Base-by-base conservation (phyloP, 92 coral and sea anemone species). In the Muricea muricata region DNA sequence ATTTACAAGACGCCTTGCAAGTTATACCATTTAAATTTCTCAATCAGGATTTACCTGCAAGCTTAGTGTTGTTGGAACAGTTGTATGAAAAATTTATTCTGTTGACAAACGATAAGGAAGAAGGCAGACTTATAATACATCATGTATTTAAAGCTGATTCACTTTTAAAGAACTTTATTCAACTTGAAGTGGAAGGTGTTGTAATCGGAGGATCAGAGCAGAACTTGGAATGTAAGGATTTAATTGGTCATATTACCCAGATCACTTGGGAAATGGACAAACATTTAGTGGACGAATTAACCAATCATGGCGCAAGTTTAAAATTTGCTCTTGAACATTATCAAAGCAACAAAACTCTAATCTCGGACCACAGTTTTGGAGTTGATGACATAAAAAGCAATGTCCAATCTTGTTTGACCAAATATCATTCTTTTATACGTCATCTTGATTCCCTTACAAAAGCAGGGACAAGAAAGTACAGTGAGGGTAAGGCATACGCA, bases 41-140 rank as follows among this genome's bases (percentile, higher is more conserved):
- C 21, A 91, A 93, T 65, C 75, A 73, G 52, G 98, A 95, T 40
- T 82, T 95, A 10, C 98, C 98, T 1, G 92, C 88, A 45, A 95
- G 96, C 70, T 87, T 95, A 63, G 80, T 85, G 13, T 78, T 92
- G 65, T 81, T 95, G 1, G 93, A 94, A 1, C 93, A 93, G 6
- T 37, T 95, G 7, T 95, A 82, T 76, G 60, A 86, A 65, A 95
- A 93, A 83, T 85, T 95, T 32, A 48, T 75, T 10, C 9, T 12
- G 39, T 46, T 75, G 41, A 34, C 80, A 30, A 75, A 28, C 65
- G 65, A 48, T 65, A 75, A 75, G 21, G 80, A 75, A 1, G 80
- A 75, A 30, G 80, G 80, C 24, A 75, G 80, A 30, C 45, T 75
- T 6, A 75, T 75, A n/a, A 47, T 75, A 24, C 80, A 46, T 14